phyloP scores from a whole-genome alignment of 2,113 vertebrate genomes.

The Microcebus jonahi region DNA sequence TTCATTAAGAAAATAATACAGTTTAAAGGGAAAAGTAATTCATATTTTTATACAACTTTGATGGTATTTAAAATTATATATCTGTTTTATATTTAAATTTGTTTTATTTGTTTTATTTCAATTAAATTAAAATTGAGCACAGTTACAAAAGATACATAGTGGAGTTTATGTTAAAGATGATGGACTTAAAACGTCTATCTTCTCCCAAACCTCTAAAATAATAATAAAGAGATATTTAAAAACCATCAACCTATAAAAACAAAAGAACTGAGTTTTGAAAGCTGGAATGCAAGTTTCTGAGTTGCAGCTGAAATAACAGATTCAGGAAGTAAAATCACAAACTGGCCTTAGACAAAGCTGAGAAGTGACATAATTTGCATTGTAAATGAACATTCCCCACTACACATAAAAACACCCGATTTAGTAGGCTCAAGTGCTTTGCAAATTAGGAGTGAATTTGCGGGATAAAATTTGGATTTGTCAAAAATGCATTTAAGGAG shows the following conservation, averaged over 20 bases:
- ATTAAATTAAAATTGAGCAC: not conserved
- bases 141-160: not conserved
- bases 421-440: not conserved
- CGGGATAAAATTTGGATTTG: not conserved
- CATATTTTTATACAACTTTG: not conserved
- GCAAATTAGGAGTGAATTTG: not conserved
- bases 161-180: not conserved
- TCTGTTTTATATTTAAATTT: not conserved
- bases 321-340: not conserved
- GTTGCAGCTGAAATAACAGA: not conserved
- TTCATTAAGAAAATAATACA: not conserved
- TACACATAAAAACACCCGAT: not conserved
- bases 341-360: not conserved
- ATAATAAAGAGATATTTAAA: not conserved
- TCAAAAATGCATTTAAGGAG: not conserved
- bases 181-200: not conserved
- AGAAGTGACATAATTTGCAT: not conserved
- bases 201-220: not conserved
- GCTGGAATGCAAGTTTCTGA: not conserved
- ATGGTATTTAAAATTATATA: not conserved
- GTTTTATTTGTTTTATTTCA: not conserved
- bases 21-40: not conserved
- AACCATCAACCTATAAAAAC: not conserved
- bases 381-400: not conserved
- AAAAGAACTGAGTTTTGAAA: not conserved